These are phyloP conservation scores for Serripes groenlandicus DNA, from an alignment of 2,888 invertebrate species.

Conservation along the genomic window DNA sequence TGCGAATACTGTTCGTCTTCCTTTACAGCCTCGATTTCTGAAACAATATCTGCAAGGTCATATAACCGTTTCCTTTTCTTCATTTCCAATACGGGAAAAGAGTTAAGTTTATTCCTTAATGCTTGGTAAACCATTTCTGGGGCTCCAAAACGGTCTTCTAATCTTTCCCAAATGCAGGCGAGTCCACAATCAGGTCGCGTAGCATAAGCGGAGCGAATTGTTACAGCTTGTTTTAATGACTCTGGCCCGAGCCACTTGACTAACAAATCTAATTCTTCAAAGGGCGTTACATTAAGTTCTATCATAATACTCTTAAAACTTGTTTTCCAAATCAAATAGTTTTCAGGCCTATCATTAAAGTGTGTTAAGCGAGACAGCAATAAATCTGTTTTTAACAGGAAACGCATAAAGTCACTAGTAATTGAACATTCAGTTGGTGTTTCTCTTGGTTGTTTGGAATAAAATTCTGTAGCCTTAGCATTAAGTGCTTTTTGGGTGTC, in stretches of 20 bases:
- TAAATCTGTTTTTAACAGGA: constrained; percentile 39
- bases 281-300: constrained; percentile 23
- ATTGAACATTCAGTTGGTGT: too few relatives aligned
- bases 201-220: constrained; percentile 24
- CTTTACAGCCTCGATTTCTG: constrained; percentile 21
- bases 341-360: constrained; percentile 43
- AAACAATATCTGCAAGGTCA: constrained; percentile 18
- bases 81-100: not conserved
- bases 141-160: constrained; percentile 40
- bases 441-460: too few relatives aligned
- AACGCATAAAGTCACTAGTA: constrained; percentile 16
- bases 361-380: constrained; percentile 28
- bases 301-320: constrained; percentile 34
- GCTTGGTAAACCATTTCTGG: constrained; percentile 38
- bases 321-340: constrained; percentile 33
- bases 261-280: constrained; percentile 31
- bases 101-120: constrained; percentile 24
- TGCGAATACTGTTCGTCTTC: not conserved
- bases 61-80: constrained; percentile 15
- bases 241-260: constrained; percentile 40
- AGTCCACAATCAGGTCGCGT: constrained; percentile 23
- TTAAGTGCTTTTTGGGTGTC: not conserved
- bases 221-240: constrained; percentile 24
- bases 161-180: constrained; percentile 15
- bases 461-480: too few relatives aligned